Percentiles rank a stretch among this genome's conserved stretches.
Conservation (phyloP, 2,888 invertebrate species). For the Drosophila demipolita region DNA sequence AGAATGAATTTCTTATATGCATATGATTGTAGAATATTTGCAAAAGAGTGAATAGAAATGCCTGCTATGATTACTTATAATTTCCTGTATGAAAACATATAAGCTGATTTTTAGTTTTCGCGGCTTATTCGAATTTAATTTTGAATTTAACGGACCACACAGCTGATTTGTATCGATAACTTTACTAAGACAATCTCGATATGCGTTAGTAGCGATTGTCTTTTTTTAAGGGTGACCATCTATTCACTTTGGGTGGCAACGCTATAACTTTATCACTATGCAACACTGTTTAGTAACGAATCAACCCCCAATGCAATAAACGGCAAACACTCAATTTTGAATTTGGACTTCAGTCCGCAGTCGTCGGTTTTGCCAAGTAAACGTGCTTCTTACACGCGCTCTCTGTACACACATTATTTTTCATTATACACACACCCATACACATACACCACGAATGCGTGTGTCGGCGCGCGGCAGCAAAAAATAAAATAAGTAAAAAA, state of each 20-base stretch:
- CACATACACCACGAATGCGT: constrained; percentile 51
- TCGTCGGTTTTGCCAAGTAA: constrained; percentile 81
- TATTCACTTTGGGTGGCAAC: constrained; percentile 27
- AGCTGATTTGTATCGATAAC: not conserved
- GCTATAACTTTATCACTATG: not conserved
- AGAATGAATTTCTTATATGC: not conserved
- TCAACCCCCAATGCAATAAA: constrained; percentile 34
- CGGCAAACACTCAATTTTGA: constrained; percentile 37
- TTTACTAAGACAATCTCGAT: not conserved
- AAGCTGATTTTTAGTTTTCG: not conserved
- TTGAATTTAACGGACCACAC: not conserved
- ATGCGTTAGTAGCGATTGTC: not conserved
- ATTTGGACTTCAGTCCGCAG: constrained; percentile 69
- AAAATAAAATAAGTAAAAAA: constrained; percentile 26
- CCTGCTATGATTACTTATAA: constrained; percentile 5
- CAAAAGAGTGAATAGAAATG: not conserved
- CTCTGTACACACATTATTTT: constrained; percentile 35
- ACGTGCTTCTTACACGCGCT: constrained; percentile 75
- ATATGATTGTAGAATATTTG: not conserved
- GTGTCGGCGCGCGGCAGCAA: constrained; percentile 55
- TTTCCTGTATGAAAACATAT: not conserved
- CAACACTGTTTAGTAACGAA: constrained; percentile 27
- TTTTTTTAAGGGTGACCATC: constrained; percentile 32
- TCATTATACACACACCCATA: constrained; percentile 34
- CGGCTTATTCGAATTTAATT: not conserved